Percentiles rank a stretch among this genome's conserved stretches.
phyloP scores from a whole-genome alignment of 1,140 invertebrate species.

The Bombus pascuorum region DNA sequence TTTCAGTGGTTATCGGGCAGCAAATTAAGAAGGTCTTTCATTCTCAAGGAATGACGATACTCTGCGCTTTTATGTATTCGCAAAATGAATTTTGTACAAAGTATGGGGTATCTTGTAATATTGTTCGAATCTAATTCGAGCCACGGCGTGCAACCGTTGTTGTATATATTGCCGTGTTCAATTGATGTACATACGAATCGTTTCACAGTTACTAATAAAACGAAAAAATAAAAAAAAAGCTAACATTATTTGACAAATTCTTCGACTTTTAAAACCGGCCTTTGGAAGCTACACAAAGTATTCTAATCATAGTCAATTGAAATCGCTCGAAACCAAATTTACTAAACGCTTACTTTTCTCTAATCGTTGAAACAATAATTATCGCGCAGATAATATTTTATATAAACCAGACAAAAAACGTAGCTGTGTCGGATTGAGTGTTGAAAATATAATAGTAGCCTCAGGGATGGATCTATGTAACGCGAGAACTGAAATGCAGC shows the following conservation, averaged over 20 bases:
- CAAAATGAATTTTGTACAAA: conserved; percentile 64
- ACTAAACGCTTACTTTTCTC: conserved; percentile 29
- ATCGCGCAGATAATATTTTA: conserved; percentile 36
- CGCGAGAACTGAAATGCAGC: conserved; percentile 4
- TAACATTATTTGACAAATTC: conserved; percentile 46
- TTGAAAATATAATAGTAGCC: conserved; percentile 25
- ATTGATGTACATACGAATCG: conserved; percentile 74
- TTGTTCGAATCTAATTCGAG: conserved; percentile 43
- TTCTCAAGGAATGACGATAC: conserved; percentile 43
- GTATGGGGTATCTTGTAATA: conserved; percentile 47
- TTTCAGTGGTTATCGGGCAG: conserved; percentile 44
- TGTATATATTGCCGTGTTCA: conserved; percentile 58
- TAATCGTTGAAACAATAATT: conserved; percentile 47
- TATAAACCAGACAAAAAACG: background rate
- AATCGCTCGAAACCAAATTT: conserved; percentile 43
- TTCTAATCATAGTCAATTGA: conserved; percentile 47
- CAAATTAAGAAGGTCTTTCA: conserved; percentile 58
- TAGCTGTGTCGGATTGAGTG: conserved; percentile 23
- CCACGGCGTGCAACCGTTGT: conserved; percentile 23
- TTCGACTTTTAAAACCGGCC: conserved; percentile 47
- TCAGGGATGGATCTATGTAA: conserved; percentile 29
- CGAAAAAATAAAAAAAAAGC: background rate
- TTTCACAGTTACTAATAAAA: conserved; percentile 76
- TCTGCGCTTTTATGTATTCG: conserved; percentile 59
- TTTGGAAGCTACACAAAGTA: conserved; percentile 29